Base-by-base conservation (phyloP, 2,113 vertebrate species). In the Microcebus ravelobensis region DNA sequence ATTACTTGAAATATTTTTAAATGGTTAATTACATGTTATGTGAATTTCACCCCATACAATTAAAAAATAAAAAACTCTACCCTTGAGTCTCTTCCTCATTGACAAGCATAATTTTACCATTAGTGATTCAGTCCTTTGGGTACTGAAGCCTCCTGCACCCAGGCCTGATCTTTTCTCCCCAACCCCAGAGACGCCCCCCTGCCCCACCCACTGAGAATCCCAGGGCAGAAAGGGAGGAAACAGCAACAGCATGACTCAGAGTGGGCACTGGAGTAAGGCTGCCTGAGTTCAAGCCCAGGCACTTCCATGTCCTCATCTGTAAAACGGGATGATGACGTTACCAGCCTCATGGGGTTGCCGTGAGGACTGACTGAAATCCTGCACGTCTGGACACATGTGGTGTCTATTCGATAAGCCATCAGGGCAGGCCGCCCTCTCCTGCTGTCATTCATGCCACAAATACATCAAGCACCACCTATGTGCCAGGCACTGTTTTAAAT, bases 401-500 rank as follows among this genome's bases (percentile, higher is more conserved):
- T 4, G 31, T 13, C 57, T 48, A 23, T 20, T 70, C 31, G n/a
- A 68, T 70, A n/a, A n/a, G 50, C 59, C n/a, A 48, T 84, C 10
- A 80, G 71, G 63, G 34, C 8, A 10, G 39, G 27, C 34, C 36
- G 42, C 48, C 59, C 67, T 79, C 29, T 61, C 65, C 70, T 42
- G 25, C 61, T 13, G 20, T 36, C 76, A 20, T 12, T 57, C 20
- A 20, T 39, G 34, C 21, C 29, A 70, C 45, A 29, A 83, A 80
- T 29, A 39, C 3, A 63, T 77, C 20, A 27, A 91, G 70, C 23
- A 76, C 8, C 81, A 90, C 50, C 73, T 87, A 34, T 2, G 5
- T 79, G 70, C 52, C 94, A 76, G n/a, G 70, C 76, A 83, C n/a
- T 84, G 70, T 71, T 77, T 61, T 2, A 42, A 42, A 42, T 42